These are phyloP conservation scores for Trachelus tabidus DNA, from an alignment of 2,888 invertebrate genomes.

Conservation along the genomic window DNA sequence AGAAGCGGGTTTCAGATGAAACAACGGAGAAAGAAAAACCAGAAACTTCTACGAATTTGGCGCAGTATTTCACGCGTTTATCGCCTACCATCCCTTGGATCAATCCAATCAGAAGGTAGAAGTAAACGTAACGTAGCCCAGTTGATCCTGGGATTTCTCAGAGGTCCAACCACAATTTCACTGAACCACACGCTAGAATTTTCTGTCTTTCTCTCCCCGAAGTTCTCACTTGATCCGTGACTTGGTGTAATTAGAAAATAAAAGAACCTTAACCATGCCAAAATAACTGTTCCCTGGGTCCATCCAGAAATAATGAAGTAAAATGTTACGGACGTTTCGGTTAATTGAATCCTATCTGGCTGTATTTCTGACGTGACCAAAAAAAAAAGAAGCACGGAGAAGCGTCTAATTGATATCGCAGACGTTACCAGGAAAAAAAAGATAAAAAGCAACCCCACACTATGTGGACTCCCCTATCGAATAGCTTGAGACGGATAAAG, in stretches of 20 bases:
- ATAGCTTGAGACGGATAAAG: not conserved
- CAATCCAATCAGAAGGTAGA: slow-evolving; percentile 1
- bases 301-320: not conserved
- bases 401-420: not conserved
- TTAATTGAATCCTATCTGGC: not conserved
- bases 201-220: slow-evolving; percentile 13
- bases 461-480: not conserved
- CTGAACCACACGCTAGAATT: not conserved
- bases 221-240: slow-evolving; percentile 12
- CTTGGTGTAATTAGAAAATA: slow-evolving; percentile 19
- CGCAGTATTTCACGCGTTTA: not conserved
- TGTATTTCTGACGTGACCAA: not conserved
- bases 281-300: not conserved
- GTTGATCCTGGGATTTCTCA: not conserved
- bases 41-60: not conserved
- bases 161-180: not conserved
- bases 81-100: not conserved
- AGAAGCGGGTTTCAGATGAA: not conserved
- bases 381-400: not conserved
- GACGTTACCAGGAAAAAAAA: not conserved
- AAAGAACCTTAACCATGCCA: not conserved
- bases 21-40: not conserved
- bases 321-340: not conserved
- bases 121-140: not conserved
- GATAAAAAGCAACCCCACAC: rapidly evolving